phyloP scores from a whole-genome alignment of 2,113 vertebrate species.

The Lepus timidus region DNA sequence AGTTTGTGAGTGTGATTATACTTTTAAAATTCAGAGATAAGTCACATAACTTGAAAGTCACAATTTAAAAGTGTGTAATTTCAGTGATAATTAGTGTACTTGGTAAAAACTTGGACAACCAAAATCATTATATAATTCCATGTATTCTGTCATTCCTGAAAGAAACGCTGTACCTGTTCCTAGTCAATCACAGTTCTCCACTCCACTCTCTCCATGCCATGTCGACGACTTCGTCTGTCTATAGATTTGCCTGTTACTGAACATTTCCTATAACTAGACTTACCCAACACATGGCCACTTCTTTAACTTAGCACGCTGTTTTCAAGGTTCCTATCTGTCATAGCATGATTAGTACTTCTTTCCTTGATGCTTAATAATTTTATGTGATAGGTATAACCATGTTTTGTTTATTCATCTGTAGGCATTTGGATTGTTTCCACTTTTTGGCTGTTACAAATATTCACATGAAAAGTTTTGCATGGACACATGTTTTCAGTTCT shows the following conservation, averaged over 20 bases:
- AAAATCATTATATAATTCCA: neutral
- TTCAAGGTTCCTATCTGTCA: neutral
- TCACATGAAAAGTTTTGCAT: neutral
- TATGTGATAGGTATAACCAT: neutral
- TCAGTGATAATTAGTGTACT: neutral
- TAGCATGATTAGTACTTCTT: neutral
- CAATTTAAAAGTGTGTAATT: neutral
- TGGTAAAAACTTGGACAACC: neutral
- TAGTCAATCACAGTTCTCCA: neutral
- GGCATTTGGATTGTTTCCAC: neutral
- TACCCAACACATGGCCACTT: neutral
- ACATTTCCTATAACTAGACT: neutral
- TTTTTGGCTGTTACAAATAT: neutral
- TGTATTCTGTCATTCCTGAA: conserved; percentile 6
- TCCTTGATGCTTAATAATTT: conserved; percentile 20
- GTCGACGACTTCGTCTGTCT: neutral
- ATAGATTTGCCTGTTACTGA: neutral
- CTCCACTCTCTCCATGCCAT: neutral
- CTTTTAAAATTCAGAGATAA: neutral
- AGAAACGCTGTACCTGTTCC: neutral
- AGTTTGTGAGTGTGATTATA: neutral
- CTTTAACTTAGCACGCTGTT: neutral
- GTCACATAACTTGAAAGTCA: neutral
- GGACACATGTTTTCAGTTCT: neutral
- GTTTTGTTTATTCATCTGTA: neutral